Evolutionary conservation across 2,888 invertebrate species (phyloP).

Genomic region (Erpobdella octoculata): DNA sequence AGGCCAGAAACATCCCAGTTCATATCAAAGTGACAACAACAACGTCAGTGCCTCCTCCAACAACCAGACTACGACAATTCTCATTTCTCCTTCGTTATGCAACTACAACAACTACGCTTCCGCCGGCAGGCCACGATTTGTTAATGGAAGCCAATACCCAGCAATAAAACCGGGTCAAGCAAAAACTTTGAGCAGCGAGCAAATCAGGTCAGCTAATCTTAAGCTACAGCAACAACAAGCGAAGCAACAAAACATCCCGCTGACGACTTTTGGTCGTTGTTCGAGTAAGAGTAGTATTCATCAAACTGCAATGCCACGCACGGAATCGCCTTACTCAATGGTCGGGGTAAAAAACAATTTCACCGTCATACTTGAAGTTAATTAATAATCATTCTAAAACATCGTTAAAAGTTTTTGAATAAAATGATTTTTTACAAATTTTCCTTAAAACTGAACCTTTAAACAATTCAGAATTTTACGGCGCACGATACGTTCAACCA

Average conservation of each 20-base stretch:
- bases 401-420: too few species aligned
- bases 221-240: background rate
- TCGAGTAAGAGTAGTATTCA: background rate
- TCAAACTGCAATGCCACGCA: too few species aligned
- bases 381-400: too few species aligned
- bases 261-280: background rate
- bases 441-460: too few species aligned
- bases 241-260: background rate
- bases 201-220: slow-evolving; percentile 13
- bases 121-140: background rate
- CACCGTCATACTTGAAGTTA: background rate
- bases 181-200: background rate
- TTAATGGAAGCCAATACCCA: slow-evolving; percentile 15
- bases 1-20: too few species aligned
- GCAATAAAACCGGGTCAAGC: slow-evolving; percentile 15
- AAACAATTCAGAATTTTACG: too few species aligned
- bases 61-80: slow-evolving; percentile 8
- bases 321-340: background rate
- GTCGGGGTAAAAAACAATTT: background rate
- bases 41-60: background rate
- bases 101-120: slow-evolving; percentile 19
- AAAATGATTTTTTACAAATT: too few species aligned
- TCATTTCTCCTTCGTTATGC: slow-evolving; percentile 15
- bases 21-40: too few species aligned
- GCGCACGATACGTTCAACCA: too few species aligned